A percentile compares a stretch with the other conserved stretches of the same genome.
These are phyloP conservation scores for Acanthisitta chloris DNA, from an alignment of 2,113 vertebrate species.

Conservation along the genomic window DNA sequence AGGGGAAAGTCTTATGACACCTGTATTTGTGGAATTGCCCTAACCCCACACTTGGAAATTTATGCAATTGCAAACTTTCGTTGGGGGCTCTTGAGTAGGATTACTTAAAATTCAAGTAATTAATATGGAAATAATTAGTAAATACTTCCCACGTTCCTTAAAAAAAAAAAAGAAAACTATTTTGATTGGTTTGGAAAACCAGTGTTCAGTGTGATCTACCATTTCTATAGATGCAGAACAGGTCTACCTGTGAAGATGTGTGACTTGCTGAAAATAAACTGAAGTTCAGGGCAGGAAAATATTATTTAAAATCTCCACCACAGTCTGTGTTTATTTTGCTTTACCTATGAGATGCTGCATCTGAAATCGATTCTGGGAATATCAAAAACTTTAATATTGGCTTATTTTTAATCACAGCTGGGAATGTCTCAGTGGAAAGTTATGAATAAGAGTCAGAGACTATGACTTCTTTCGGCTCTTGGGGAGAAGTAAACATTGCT, in stretches of 20 bases:
- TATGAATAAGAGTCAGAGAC: conserved; percentile 11
- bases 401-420: conserved; percentile 48
- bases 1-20: neutral
- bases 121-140: neutral
- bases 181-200: neutral
- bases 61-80: neutral
- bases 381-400: conserved; percentile 25
- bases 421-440: conserved; percentile 31
- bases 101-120: neutral
- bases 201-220: neutral
- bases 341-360: conserved; percentile 3
- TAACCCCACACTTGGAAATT: neutral
- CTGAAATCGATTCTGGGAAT: conserved; percentile 21
- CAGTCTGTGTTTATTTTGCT: conserved; percentile 24
- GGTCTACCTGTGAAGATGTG: neutral
- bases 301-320: neutral
- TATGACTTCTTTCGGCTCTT: conserved; percentile 36
- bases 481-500: conserved; percentile 12
- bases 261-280: neutral
- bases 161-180: neutral
- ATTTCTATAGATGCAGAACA: neutral
- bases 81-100: neutral
- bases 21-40: neutral
- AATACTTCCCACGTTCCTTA: neutral
- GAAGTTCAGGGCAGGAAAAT: neutral